Evolutionary conservation across 1,140 invertebrate genomes (phyloP).

Genomic region (Eriosoma lanigerum): DNA sequence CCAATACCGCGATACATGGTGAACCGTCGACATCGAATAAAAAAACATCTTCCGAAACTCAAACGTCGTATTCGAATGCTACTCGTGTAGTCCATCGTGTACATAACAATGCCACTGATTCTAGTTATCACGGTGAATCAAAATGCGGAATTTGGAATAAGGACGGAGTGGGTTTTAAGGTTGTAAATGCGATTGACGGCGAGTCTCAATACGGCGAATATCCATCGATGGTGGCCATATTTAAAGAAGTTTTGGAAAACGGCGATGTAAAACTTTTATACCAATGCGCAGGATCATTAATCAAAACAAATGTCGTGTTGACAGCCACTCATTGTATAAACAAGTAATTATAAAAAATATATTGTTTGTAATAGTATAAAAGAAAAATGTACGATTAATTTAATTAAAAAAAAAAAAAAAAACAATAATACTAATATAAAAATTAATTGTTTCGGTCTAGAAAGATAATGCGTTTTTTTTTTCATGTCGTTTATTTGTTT

Average conservation of each 20-base stretch:
- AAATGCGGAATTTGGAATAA: slow-evolving; percentile 46
- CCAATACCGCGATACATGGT: too few relatives aligned
- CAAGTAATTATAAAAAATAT: slow-evolving; percentile 10
- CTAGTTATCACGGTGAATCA: too few relatives aligned
- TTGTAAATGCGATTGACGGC: slow-evolving; percentile 10
- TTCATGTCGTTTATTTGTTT: neutral
- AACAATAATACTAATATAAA: too few relatives aligned
- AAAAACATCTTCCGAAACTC: too few relatives aligned
- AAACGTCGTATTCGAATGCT: too few relatives aligned
- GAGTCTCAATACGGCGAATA: slow-evolving; percentile 57
- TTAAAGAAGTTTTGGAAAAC: slow-evolving; percentile 62
- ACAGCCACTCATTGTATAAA: slow-evolving; percentile 69
- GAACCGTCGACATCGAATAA: too few relatives aligned
- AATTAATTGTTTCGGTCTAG: too few relatives aligned
- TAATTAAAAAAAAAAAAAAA: too few relatives aligned
- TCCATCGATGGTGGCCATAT: slow-evolving; percentile 70
- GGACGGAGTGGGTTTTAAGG: slow-evolving; percentile 43
- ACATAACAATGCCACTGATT: too few relatives aligned
- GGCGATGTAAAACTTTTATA: slow-evolving; percentile 62
- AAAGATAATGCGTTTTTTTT: neutral
- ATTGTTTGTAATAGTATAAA: neutral
- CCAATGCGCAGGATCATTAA: slow-evolving; percentile 75
- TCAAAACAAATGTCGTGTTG: slow-evolving; percentile 69
- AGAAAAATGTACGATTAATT: neutral
- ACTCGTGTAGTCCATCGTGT: too few relatives aligned